phyloP scores from a whole-genome alignment of 2,797 vertebrate genomes.

The Hafferia zeledoni region DNA sequence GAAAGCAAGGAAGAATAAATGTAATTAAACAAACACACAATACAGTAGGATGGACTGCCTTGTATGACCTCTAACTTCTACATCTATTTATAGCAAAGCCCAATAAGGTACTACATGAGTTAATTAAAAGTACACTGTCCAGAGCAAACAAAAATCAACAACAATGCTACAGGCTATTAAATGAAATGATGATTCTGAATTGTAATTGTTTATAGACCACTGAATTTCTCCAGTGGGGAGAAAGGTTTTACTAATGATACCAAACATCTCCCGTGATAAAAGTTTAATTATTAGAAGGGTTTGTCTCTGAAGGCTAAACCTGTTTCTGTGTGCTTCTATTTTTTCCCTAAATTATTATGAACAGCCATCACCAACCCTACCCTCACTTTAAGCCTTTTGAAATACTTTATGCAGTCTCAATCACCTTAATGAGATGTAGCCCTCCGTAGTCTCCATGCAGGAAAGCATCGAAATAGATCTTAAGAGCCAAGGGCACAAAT shows the following conservation, averaged over 20 bases:
- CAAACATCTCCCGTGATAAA: neutral
- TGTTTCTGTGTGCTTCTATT: neutral
- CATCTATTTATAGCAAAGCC: slow-evolving; percentile 8
- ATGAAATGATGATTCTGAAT: slow-evolving; percentile 1
- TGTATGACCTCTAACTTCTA: slow-evolving; percentile 15
- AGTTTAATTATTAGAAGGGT: slow-evolving; percentile 60
- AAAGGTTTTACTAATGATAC: slow-evolving; percentile 9
- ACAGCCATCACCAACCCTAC: neutral
- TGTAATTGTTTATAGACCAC: slow-evolving; percentile 44
- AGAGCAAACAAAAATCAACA: slow-evolving; percentile 38
- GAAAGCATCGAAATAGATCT: neutral
- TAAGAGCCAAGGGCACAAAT: neutral
- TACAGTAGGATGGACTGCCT: neutral
- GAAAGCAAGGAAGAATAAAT: neutral
- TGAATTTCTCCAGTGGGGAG: slow-evolving; percentile 10
- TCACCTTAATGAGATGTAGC: neutral
- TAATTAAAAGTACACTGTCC: slow-evolving; percentile 57
- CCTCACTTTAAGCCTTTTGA: neutral
- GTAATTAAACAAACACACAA: neutral
- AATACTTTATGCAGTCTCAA: neutral
- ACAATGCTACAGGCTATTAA: slow-evolving; percentile 57
- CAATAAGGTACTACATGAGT: slow-evolving; percentile 19
- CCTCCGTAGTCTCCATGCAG: neutral
- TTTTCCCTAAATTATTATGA: neutral
- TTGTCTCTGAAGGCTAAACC: neutral